phyloP scores from a whole-genome alignment of 1,140 invertebrate genomes.

The Macrobrachium nipponense region DNA sequence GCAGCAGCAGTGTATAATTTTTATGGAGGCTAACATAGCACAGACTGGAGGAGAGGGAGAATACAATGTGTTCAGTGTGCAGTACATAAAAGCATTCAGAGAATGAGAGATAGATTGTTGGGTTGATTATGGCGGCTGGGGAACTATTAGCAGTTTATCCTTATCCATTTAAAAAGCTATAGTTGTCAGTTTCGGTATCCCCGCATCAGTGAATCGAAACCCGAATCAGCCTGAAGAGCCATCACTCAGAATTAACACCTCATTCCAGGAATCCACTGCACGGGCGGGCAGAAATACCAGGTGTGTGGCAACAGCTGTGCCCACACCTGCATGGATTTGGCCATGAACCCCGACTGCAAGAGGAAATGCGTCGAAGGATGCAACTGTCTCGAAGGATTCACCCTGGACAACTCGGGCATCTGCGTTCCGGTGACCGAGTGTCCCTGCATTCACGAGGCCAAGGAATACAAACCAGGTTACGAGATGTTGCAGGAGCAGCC shows the following conservation, averaged over 20 bases:
- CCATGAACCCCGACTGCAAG: conserved; percentile 71
- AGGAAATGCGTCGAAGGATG: conserved; percentile 87
- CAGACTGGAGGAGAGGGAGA: too few species aligned
- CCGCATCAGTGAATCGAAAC: too few species aligned
- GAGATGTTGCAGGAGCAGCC: conserved; percentile 67
- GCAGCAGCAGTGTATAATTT: too few species aligned
- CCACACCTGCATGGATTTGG: conserved; percentile 78
- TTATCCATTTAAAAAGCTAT: too few species aligned
- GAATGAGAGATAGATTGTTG: too few species aligned
- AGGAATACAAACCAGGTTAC: conserved; percentile 81
- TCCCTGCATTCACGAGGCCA: conserved; percentile 77
- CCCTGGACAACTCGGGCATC: conserved; percentile 77
- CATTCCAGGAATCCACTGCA: conserved; percentile 77
- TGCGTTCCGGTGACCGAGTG: conserved; percentile 84
- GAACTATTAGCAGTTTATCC: too few species aligned
- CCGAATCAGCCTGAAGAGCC: too few species aligned
- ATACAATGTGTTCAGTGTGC: too few species aligned
- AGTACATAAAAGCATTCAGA: too few species aligned
- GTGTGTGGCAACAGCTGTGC: conserved; percentile 82
- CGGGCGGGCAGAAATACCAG: conserved; percentile 82
- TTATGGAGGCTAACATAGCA: too few species aligned
- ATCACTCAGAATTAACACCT: not conserved
- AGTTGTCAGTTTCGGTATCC: too few species aligned
- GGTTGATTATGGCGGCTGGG: too few species aligned
- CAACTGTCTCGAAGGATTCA: conserved; percentile 83